Conservation (phyloP, 2,113 vertebrate genomes). For the Vanacampus margaritifer region DNA sequence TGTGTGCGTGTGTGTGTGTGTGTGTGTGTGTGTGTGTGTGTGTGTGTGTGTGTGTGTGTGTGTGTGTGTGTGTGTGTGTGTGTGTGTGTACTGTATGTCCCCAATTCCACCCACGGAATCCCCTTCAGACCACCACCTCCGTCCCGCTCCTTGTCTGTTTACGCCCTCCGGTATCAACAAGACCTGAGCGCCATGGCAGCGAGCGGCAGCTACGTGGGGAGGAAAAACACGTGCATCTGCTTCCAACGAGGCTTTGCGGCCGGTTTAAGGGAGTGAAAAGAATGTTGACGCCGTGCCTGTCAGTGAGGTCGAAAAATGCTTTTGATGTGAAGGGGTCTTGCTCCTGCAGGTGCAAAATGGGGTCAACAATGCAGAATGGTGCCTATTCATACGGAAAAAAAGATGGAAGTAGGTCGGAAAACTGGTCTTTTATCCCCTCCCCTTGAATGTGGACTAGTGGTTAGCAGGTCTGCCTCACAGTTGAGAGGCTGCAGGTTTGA, state of each 20-base stretch:
- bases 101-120: slow-evolving; percentile 2
- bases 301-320: slow-evolving; percentile 39
- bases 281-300: slow-evolving; percentile 48
- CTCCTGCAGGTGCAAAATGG: slow-evolving; percentile 47
- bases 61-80: background rate
- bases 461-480: too few relatives aligned
- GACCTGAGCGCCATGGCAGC: slow-evolving; percentile 49
- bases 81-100: slow-evolving; percentile 22
- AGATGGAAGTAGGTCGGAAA: slow-evolving; percentile 16
- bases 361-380: slow-evolving; percentile 29
- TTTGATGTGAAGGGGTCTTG: slow-evolving; percentile 52
- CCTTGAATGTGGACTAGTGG: too few relatives aligned
- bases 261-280: slow-evolving; percentile 16
- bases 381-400: slow-evolving; percentile 20
- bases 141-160: slow-evolving; percentile 47
- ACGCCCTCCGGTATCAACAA: slow-evolving; percentile 60
- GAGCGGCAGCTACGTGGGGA: background rate
- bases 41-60: slow-evolving; percentile 26
- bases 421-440: background rate
- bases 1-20: slow-evolving; percentile 8
- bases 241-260: slow-evolving; percentile 38
- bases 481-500: too few relatives aligned
- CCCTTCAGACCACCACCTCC: slow-evolving; percentile 28
- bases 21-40: slow-evolving; percentile 27
- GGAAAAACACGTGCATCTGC: slow-evolving; percentile 14